Base-by-base conservation (phyloP, 1,140 invertebrate genomes). In the Aphelinus atriplicis region DNA sequence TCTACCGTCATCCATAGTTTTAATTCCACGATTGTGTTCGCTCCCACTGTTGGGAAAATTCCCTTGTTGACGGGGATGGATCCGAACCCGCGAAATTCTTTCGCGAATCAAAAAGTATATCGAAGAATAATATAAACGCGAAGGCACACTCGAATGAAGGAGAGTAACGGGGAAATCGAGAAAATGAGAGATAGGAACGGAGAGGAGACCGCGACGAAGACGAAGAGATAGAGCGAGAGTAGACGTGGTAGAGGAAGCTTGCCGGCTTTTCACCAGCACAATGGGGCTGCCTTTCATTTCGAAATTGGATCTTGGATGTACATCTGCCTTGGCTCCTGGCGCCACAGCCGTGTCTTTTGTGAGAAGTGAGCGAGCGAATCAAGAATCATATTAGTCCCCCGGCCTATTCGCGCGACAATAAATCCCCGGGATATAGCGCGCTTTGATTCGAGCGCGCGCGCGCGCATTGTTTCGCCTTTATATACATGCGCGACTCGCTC, bases 241-340 rank as follows among this genome's bases (percentile, higher is more conserved):
- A 26, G 26, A 26, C 26, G 26, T 26, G 26, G 26, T 26, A 26
- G 26, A 26, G 26, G 72, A 72, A 76, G 71, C 73, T 71, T 56
- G 71, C 56, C 74, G 66, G 75, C 71, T 73, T 56, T 70, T 74
- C 58, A 48, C 57, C 66, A 67, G 78, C 70, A 81, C 79, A 82
- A 80, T 80, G 66, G 77, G 26, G 46, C 56, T 57, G 70, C 75
- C 80, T 79, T 82, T 82, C 80, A 82, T 80, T 80, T 80, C 58
- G 77, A 51, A 81, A 82, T 80, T 80, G 78, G 78, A 80, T 79
- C 75, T 72, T 53, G 10, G 73, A 71, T 72, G 26, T 26, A 26
- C 0, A 26, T 26, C 26, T 26, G 26, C 26, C 26, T 26, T 26
- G 26, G 26, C 26, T 26, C 26, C 26, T 26, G 26, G 26, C 26